Evolutionary conservation across 2,888 invertebrate species (phyloP).

Genomic region (Coelinius sp.): DNA sequence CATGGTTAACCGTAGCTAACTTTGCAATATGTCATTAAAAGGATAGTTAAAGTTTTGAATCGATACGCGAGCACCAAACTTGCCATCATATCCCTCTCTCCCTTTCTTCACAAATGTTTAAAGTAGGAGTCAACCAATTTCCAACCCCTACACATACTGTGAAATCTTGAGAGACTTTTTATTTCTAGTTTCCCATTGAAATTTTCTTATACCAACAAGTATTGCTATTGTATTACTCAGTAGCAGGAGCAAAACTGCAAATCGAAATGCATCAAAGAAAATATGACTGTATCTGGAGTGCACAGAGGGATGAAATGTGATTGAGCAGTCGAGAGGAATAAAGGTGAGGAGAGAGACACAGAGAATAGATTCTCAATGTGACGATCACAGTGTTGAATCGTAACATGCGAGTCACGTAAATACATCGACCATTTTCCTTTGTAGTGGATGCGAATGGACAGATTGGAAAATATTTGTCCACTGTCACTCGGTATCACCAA

Average conservation of each 20-base stretch:
- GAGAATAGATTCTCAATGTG: constrained; percentile 45
- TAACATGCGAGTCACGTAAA: constrained; percentile 57
- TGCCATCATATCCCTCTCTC: constrained; percentile 26
- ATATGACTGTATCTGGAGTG: constrained; percentile 2
- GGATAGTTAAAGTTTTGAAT: constrained; percentile 67
- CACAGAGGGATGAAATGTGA: constrained; percentile 12
- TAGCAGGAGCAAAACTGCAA: neutral
- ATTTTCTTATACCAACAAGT: neutral
- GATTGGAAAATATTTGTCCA: constrained; percentile 60
- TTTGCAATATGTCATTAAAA: constrained; percentile 66
- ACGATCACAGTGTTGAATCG: constrained; percentile 35
- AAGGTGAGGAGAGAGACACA: constrained; percentile 28
- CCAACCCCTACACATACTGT: constrained; percentile 31
- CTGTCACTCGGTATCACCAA: constrained; percentile 30
- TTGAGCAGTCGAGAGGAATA: constrained; percentile 21
- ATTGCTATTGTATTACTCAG: neutral
- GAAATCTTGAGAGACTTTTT: neutral
- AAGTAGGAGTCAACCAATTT: constrained; percentile 44
- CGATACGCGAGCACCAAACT: constrained; percentile 54
- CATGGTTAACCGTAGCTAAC: constrained; percentile 51
- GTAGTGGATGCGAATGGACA: constrained; percentile 54
- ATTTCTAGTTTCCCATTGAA: neutral
- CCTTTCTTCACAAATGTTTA: neutral
- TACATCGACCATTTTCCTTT: constrained; percentile 56
- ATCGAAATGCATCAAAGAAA: constrained; percentile 10